A percentile compares a stretch with the other conserved stretches of the same genome.
These are phyloP conservation scores for Drosophila gaucha DNA, from an alignment of 2,888 invertebrate species.

Conservation along the genomic window DNA sequence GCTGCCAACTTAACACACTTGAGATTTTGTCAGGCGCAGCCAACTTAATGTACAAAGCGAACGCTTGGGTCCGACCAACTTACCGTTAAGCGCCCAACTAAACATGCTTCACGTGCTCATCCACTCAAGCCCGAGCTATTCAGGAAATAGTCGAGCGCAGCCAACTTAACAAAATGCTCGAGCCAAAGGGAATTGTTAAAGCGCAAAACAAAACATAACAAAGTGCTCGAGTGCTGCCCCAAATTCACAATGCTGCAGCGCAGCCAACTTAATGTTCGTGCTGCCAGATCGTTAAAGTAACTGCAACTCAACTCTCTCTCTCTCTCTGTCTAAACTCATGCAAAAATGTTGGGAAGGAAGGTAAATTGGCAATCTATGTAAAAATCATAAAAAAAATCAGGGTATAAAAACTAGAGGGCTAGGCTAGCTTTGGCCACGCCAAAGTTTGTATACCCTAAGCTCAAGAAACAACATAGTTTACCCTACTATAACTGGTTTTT, in stretches of 20 bases:
- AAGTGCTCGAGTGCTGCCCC: constrained; percentile 4
- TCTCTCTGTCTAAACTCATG: not conserved
- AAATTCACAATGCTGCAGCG: constrained; percentile 3
- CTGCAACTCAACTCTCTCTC: not conserved
- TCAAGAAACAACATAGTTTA: too few species aligned
- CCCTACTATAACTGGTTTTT: too few species aligned
- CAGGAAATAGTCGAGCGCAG: constrained; percentile 1
- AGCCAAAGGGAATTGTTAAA: too few species aligned
- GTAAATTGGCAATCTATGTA: constrained; percentile 17
- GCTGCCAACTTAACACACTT: constrained; percentile 11
- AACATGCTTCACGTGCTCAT: not conserved
- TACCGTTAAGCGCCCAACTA: not conserved
- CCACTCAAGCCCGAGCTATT: not conserved
- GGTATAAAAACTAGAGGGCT: too few species aligned
- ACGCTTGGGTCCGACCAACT: not conserved
- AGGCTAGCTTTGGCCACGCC: too few species aligned
- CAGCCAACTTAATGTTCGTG: constrained; percentile 10
- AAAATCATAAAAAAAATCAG: constrained; percentile 4
- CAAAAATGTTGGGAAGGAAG: too few species aligned
- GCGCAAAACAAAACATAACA: too few species aligned
- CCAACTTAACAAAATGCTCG: constrained; percentile 1
- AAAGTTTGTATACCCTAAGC: too few species aligned
- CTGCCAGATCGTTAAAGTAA: not conserved
- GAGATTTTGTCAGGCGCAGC: not conserved
- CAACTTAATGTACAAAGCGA: constrained; percentile 7